Evolutionary conservation across 2,888 invertebrate species (phyloP).

Genomic region (Limnephilus marmoratus): DNA sequence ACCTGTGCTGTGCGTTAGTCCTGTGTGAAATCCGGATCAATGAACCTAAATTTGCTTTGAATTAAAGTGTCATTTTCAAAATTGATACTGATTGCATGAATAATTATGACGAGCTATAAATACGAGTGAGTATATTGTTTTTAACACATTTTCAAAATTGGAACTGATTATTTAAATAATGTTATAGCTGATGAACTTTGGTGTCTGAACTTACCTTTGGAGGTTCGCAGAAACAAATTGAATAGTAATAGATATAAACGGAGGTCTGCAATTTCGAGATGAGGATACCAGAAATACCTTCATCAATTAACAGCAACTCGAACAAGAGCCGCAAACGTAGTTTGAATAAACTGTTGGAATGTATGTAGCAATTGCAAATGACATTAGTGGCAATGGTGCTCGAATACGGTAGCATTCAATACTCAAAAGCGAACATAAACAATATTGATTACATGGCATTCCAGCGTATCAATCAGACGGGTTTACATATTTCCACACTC

Average conservation of each 20-base stretch:
- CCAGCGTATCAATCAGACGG: slow-evolving; percentile 52
- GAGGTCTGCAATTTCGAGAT: slow-evolving; percentile 13
- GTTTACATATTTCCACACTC: slow-evolving; percentile 49
- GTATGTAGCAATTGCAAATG: slow-evolving; percentile 33
- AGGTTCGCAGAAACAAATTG: background rate
- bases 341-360: slow-evolving; percentile 40
- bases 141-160: too few relatives aligned
- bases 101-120: too few relatives aligned
- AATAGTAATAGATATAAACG: background rate
- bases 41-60: too few relatives aligned
- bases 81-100: too few relatives aligned
- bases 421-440: slow-evolving; percentile 54
- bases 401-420: slow-evolving; percentile 55
- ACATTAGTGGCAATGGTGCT: slow-evolving; percentile 47
- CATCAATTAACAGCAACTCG: slow-evolving; percentile 9
- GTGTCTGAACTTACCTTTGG: background rate
- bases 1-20: too few relatives aligned
- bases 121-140: too few relatives aligned
- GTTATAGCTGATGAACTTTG: background rate
- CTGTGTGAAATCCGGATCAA: too few relatives aligned
- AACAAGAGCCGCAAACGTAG: slow-evolving; percentile 24
- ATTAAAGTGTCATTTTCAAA: too few relatives aligned
- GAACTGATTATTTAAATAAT: background rate
- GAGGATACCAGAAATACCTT: slow-evolving; percentile 9
- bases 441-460: slow-evolving; percentile 60